Evolutionary conservation across 2,888 invertebrate species (phyloP).

Genomic region (Lathronympha strigana): DNA sequence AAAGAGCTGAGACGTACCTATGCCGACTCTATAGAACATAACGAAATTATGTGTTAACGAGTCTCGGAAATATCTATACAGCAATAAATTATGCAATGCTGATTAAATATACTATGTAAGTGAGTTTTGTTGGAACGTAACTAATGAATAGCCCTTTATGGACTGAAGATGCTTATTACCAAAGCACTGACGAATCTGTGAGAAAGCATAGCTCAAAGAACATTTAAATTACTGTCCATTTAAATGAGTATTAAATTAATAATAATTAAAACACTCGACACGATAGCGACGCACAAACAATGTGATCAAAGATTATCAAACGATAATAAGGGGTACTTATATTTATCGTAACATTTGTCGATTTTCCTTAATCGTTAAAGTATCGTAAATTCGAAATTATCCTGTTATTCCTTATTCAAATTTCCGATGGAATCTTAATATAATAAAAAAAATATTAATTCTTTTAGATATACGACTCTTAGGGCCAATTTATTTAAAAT

Average conservation of each 20-base stretch:
- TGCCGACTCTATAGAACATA: conserved; percentile 3
- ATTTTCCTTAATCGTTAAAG: conserved; percentile 34
- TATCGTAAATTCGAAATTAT: conserved; percentile 21
- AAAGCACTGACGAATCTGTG: conserved; percentile 1
- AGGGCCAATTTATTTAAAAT: conserved; percentile 59
- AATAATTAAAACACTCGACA: conserved; percentile 17
- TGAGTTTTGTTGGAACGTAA: conserved; percentile 25
- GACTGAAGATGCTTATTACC: conserved; percentile 34
- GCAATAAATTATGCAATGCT: conserved; percentile 20
- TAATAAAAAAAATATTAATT: conserved; percentile 24
- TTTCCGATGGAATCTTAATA: conserved; percentile 31
- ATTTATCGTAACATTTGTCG: conserved; percentile 19
- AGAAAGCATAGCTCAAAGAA: conserved; percentile 38
- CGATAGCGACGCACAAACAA: conserved; percentile 40
- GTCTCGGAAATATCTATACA: conserved; percentile 23
- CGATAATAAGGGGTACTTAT: conserved; percentile 33
- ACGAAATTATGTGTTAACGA: not conserved
- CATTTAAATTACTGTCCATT: conserved; percentile 35
- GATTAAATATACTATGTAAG: not conserved
- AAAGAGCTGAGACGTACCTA: conserved; percentile 8
- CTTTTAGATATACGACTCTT: conserved; percentile 39
- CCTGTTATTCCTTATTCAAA: conserved; percentile 28
- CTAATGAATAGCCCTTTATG: conserved; percentile 26
- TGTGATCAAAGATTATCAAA: conserved; percentile 44
- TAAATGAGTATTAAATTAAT: conserved; percentile 38